Base-by-base conservation (phyloP, 2,888 invertebrate genomes). In the Drosophila anceps region DNA sequence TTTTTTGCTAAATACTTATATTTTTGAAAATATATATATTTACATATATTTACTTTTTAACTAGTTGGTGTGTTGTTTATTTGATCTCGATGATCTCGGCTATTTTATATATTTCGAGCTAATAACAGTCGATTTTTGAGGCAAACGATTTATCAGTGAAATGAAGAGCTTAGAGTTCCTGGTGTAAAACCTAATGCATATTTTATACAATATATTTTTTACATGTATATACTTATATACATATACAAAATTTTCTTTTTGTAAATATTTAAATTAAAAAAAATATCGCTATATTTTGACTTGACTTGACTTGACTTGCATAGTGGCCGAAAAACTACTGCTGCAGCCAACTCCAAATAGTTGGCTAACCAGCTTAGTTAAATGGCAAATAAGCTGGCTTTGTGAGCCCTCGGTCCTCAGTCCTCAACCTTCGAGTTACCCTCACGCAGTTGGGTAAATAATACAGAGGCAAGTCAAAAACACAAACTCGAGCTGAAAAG, bases 331-430 rank as follows among this genome's bases (percentile, higher is more conserved):
- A 37, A 7, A 39, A 27, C 31, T 50, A 41, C 20, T 37, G 43
- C 43, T 65, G 55, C 60, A 60, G 44, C 39, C 27, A 55, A 51
- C 55, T 66, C 39, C 39, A 73, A 69, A 70, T 70, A 67, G 88
- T 84, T 78, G 62, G 73, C 83, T 77, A 85, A 77, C 73, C 74
- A 77, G 88, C 86, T 84, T 84, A 84, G 84, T 83, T 80, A 82
- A 85, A 88, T 88, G 78, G 77, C 69, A 85, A 88, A 84, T 75
- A 88, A 79, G 73, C 76, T 76, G 67, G 58, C 60, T 64, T 67
- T 60, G 44, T n/a, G 31, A 39, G 4, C 62, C 31, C 48, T 12
- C 46, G 24, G 54, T 24, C 62, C 63, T 24, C 15, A 24, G 24
- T 24, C 24, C 24, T 24, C 24, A 24, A 4, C 24, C 24, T 24